Base-by-base conservation (phyloP, 2,113 vertebrate genomes). In the Pionites leucogaster region DNA sequence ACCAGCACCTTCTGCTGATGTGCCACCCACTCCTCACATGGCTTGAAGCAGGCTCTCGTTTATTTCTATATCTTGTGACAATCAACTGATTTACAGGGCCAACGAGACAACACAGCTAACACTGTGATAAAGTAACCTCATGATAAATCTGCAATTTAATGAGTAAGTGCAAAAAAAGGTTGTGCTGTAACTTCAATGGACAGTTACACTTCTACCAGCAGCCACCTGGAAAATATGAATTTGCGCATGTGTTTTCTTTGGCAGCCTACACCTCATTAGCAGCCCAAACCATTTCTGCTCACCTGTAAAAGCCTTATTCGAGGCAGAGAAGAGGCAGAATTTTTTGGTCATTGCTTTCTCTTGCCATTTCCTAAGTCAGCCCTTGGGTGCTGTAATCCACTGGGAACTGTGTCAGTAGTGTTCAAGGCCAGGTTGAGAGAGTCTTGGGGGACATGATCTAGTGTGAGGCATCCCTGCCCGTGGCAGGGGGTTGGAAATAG, bases 281-380 rank as follows among this genome's bases (percentile, higher is more conserved):
- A 1, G 83, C 60, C 69, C 72, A 62, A 79, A 55, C 55, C 81
- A 88, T 88, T 93, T 97, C 84, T 86, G 94, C 82, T 96, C 97
- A 97, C 97, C 96, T 97, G 95, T 92, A 96, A 97, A 96, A 97
- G 96, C 93, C 94, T 96, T 85, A 71, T 47, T 49, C 74, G 91
- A 97, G 90, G 47, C 77, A 95, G 96, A 95, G 83, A 95, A 94
- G 91, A 96, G 70, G 91, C 70, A 77, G 49, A 13, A 79, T 68
- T 92, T 96, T 95, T 57, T 80, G 86, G 80, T 87, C 86, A 24
- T 24, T 94, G 68, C 70, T 77, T 91, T 95, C 90, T 75, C 64
- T 78, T 68, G 72, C 64, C 57, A n/a, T 60, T 93, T 93, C 80
- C 60, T 28, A 78, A 41, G 20, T 47, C 33, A 88, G 60, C 65